These are phyloP conservation scores for Gymnoscelis rufifasciata DNA, from an alignment of 2,888 invertebrate genomes.

Conservation along the genomic window DNA sequence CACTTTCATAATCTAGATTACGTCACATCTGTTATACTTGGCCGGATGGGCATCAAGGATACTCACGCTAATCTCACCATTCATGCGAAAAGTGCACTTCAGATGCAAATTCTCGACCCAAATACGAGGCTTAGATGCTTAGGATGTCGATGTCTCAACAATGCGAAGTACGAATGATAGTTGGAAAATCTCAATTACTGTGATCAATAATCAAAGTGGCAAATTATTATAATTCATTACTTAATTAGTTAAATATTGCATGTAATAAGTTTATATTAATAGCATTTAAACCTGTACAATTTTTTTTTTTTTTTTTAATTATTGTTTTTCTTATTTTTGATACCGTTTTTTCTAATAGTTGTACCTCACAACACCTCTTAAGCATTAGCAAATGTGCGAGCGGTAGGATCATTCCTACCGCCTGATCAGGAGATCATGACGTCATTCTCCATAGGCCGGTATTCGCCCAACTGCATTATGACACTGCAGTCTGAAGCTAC, in stretches of 20 bases:
- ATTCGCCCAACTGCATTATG: slow-evolving; percentile 90
- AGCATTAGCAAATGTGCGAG: slow-evolving; percentile 99
- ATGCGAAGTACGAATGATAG: background rate
- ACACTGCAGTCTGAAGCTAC: slow-evolving; percentile 94
- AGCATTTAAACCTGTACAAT: no score
- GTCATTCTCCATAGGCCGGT: slow-evolving; percentile 87
- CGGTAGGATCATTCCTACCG: no score
- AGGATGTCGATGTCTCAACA: background rate
- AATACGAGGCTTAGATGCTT: background rate
- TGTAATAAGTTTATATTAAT: no score
- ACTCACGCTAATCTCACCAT: slow-evolving; percentile 10
- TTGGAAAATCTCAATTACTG: no score
- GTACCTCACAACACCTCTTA: slow-evolving; percentile 94
- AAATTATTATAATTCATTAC: no score
- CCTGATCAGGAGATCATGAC: slow-evolving; percentile 96
- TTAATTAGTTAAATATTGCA: no score
- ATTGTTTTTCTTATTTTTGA: no score
- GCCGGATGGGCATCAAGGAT: slow-evolving; percentile 15
- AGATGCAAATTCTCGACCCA: slow-evolving; percentile 7
- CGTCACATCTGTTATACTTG: no score
- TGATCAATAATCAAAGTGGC: no score
- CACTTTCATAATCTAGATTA: no score
- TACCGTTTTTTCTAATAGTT: no score
- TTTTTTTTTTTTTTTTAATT: no score
- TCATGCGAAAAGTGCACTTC: slow-evolving; percentile 17